Percentiles rank a stretch among this genome's conserved stretches.
phyloP scores from a whole-genome alignment of 2,797 vertebrate species.

The Enteromius radiatus region DNA sequence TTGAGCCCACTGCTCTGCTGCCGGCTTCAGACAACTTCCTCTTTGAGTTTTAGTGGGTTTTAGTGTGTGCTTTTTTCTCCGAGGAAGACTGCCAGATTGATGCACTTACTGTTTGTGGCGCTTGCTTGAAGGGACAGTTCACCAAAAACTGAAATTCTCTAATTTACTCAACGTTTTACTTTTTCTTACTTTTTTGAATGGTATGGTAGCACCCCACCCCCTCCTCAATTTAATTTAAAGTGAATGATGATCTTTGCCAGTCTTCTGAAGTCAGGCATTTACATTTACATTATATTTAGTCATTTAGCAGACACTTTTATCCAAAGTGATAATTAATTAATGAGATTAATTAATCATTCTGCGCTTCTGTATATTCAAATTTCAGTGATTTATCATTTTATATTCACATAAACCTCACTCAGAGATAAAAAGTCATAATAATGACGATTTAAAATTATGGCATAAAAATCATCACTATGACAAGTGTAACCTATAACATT shows the following conservation, averaged over 20 bases:
- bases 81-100: constrained; percentile 21
- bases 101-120: constrained; percentile 24
- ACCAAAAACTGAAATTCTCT: neutral
- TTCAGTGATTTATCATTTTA: neutral
- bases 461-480: neutral
- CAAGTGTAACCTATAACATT: neutral
- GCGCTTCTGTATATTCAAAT: neutral
- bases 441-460: neutral
- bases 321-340: neutral
- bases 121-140: constrained; percentile 30
- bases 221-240: too few relatives aligned
- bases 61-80: constrained; percentile 30
- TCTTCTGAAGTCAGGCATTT: neutral
- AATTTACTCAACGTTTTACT: neutral
- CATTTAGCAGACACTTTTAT: neutral
- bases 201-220: neutral
- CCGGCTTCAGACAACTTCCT: constrained; percentile 35
- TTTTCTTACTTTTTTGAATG: neutral
- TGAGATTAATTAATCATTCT: neutral
- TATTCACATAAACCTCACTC: neutral
- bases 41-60: constrained; percentile 36
- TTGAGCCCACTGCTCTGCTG: constrained; percentile 9
- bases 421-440: neutral
- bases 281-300: neutral
- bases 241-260: too few relatives aligned